Evolutionary conservation across 2,113 vertebrate species (phyloP).

Genomic region (Boulengeromyrus knoepffleri): DNA sequence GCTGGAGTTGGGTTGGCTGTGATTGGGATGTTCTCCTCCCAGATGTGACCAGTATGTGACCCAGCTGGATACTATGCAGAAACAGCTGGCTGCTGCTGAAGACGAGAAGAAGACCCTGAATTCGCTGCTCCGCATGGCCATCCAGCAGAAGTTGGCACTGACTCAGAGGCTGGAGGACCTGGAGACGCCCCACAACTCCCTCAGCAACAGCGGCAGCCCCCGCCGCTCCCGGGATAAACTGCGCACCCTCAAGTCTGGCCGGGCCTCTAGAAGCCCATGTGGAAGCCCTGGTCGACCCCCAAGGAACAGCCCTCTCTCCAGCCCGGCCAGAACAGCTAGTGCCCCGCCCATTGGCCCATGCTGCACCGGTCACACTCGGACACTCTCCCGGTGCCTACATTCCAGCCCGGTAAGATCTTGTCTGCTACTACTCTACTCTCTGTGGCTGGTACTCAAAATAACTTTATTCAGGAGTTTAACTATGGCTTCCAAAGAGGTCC

Average conservation of each 20-base stretch:
- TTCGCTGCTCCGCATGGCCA: slow-evolving; percentile 70
- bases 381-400: slow-evolving; percentile 34
- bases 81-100: slow-evolving; percentile 67
- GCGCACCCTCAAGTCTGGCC: slow-evolving; percentile 51
- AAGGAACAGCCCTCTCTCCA: slow-evolving; percentile 43
- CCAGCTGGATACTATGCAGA: slow-evolving; percentile 71
- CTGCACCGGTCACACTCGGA: slow-evolving; percentile 49
- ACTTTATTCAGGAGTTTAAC: not conserved
- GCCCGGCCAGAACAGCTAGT: slow-evolving; percentile 42
- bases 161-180: slow-evolving; percentile 68
- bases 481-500: not conserved
- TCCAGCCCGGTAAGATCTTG: slow-evolving; percentile 9
- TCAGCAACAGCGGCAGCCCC: slow-evolving; percentile 58
- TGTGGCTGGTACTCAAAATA: not conserved
- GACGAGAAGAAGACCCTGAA: slow-evolving; percentile 73
- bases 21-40: slow-evolving; percentile 23
- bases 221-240: slow-evolving; percentile 61
- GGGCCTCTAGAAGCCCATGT: slow-evolving; percentile 52
- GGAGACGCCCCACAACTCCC: slow-evolving; percentile 63
- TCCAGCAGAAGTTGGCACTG: slow-evolving; percentile 70
- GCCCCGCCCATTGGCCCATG: slow-evolving; percentile 36
- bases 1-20: not conserved
- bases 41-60: slow-evolving; percentile 74
- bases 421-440: not conserved
- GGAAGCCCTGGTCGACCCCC: slow-evolving; percentile 13